Percentiles rank a stretch among this genome's conserved stretches.
Conservation (phyloP, 2,113 vertebrate species). For the Lutjanus erythropterus region DNA sequence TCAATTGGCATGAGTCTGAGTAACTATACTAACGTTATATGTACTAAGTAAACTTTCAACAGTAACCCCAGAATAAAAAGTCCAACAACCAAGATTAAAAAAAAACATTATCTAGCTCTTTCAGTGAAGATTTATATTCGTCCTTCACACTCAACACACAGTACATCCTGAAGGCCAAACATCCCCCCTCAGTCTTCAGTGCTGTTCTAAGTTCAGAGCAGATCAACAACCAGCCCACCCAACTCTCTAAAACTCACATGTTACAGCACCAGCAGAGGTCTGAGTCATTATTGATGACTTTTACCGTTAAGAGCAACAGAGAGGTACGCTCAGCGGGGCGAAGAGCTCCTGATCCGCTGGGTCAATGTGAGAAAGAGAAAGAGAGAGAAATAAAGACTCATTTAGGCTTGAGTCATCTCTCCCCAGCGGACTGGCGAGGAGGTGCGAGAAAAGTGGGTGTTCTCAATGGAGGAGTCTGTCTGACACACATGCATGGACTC, state of each 20-base stretch:
- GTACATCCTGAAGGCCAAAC: not conserved
- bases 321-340: conserved; percentile 56
- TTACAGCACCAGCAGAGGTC: conserved; percentile 22
- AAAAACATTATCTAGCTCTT: not conserved
- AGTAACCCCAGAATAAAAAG: not conserved
- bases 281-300: conserved; percentile 71
- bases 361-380: conserved; percentile 19
- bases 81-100: not conserved
- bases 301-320: conserved; percentile 47
- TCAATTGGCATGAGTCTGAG: too few relatives aligned
- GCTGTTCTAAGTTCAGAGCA: conserved; percentile 1
- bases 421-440: conserved; percentile 52
- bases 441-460: conserved; percentile 66
- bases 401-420: conserved; percentile 70
- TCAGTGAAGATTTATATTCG: not conserved
- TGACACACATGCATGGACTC: conserved; percentile 46
- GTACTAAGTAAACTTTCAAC: not conserved
- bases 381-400: conserved; percentile 41
- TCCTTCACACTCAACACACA: not conserved
- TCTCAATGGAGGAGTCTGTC: conserved; percentile 68
- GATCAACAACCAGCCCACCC: conserved; percentile 47
- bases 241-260: conserved; percentile 32
- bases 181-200: conserved; percentile 6
- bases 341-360: conserved; percentile 18
- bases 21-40: too few relatives aligned